Conservation (phyloP, 2,113 vertebrate species). For the Nothoprocta perdicaria region DNA sequence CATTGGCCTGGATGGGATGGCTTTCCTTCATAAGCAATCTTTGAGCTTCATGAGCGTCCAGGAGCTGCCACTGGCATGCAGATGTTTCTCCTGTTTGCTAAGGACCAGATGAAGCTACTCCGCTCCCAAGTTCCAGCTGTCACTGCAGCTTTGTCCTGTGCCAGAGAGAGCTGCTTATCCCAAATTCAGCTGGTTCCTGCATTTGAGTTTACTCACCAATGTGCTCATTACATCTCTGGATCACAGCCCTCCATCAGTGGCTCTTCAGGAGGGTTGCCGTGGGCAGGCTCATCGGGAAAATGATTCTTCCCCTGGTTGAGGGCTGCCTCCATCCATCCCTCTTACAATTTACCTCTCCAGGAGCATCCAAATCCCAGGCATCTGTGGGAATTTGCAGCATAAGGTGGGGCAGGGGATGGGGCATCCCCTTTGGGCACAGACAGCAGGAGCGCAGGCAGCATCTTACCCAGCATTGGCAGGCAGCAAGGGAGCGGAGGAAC, state of each 20-base stretch:
- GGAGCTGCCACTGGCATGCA: not conserved
- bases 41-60: not conserved
- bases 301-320: not conserved
- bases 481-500: conserved; percentile 38
- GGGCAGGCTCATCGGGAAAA: not conserved
- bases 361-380: not conserved
- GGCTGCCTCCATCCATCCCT: not conserved
- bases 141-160: not conserved
- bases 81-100: not conserved
- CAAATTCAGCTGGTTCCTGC: not conserved
- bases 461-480: not conserved
- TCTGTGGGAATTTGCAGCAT: not conserved
- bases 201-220: not conserved
- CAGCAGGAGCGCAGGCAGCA: conserved; percentile 40
- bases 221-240: not conserved
- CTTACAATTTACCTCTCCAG: not conserved
- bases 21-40: not conserved
- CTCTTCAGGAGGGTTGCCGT: not conserved
- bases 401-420: not conserved
- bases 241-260: not conserved
- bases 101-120: not conserved
- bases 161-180: not conserved
- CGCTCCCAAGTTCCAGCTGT: not conserved
- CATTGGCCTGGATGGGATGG: not conserved
- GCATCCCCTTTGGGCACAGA: not conserved